Base-by-base conservation (phyloP, 2,888 invertebrate species). In the Carterocephalus palaemon region DNA sequence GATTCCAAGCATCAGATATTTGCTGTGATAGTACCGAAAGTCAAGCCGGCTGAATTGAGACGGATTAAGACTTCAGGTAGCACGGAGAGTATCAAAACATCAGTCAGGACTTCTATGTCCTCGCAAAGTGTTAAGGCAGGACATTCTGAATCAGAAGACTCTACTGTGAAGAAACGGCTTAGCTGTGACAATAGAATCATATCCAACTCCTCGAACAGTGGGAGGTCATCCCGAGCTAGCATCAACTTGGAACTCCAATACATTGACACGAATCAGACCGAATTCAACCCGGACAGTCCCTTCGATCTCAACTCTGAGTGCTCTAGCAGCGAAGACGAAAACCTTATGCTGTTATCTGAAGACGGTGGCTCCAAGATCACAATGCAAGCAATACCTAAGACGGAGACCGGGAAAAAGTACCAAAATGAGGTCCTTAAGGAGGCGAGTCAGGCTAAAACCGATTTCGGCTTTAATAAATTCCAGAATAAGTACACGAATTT, bases 291-390 rank as follows among this genome's bases (percentile, higher is more conserved):
- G 1, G 72, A 79, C 5, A 78, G 78, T 38, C 70, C 75, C 1
- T 71, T 70, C 51, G 71, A 75, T 32, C 7, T 84, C 0, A 69
- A 88, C 53, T 70, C 87, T 0, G 87, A 87, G 34, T 82, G 85
- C 16, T 87, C 88, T 0, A 83, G 83, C 48, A 84, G 84, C 24
- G 88, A 88, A 60, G 88, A 88, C 28, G 88, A 88, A 32, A 82
- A 88, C 39, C 39, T 88, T 5, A 75, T 88, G 76, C 55, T 88
- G 2, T 52, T 88, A 5, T 82, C 87, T 0, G 88, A 88, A 51
- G 82, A 86, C 29, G 85, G 79, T 0, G 85, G 82, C 0, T 76
- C 84, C 0, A 86, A 83, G 56, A 87, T 88, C 1, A 88, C 87
- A 0, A 88, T 88, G 82, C 80, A 85, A 48, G 48, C 77, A 0